Evolutionary conservation across 2,113 vertebrate species (phyloP), one percentile per base, ranked within the genome.

Genomic region (Clupea harengus): DNA sequence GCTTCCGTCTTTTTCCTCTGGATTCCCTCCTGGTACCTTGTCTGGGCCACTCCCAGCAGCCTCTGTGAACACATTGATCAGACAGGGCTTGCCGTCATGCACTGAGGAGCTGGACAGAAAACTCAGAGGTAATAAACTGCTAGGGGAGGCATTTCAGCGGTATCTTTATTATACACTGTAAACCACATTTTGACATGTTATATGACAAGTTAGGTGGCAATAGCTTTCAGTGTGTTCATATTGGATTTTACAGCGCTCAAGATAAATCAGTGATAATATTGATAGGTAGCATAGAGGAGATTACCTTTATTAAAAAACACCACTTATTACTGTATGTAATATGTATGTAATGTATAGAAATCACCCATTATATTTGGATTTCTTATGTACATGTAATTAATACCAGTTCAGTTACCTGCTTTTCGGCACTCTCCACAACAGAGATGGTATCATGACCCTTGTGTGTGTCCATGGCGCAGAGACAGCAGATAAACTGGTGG

Each of bases 11-110:
- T 9, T 15, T 17, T 78, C 11, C 28, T 78, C 72, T 78, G 72
- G 72, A 78, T 13, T 13, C 9, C 15, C 72, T 78, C 72, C 72
- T 17, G 72, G 72, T 13, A 78, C 11, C 39, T 78, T 28, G 4
- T 32, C 72, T 78, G 72, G 28, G 72, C 72, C 72, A 78, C 72
- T 17, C 72, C 72, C 28, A 39, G 72, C 72, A 78, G 72, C 72
- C 72, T 78, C 72, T 78, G 72, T 11, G 32, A 39, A 15, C 72
- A 78, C 72, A 78, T 78, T 39, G 15, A 78, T 78, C 72, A 78
- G 39, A 44, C 28, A 75, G 67, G 15, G 72, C 72, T 32, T 78
- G 28, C 28, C 2, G 72, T 39, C 72, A 78, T 72, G 64, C 72
- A 78, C 72, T 17, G 28, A 39, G 10, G 17, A 75, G 3, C 67